Percentiles rank a stretch among this genome's conserved stretches.
These are phyloP conservation scores for Ellobium chinense DNA, from an alignment of 2,888 invertebrate species.

Conservation along the genomic window DNA sequence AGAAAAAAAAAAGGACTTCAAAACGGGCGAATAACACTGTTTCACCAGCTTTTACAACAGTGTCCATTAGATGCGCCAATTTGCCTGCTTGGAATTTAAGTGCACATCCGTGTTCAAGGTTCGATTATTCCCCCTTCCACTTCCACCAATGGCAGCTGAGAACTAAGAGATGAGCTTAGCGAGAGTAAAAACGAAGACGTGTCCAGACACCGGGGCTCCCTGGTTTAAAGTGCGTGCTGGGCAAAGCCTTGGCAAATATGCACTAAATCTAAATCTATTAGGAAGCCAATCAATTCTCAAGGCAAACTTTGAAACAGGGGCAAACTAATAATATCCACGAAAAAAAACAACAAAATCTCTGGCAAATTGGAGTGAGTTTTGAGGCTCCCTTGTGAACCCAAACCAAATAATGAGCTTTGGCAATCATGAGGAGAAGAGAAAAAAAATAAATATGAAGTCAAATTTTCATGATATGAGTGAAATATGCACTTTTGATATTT, in stretches of 20 bases:
- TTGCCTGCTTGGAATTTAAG: neutral
- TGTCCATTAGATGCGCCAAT: slow-evolving; percentile 6
- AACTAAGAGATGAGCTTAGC: neutral
- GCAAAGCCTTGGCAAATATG: slow-evolving; percentile 6
- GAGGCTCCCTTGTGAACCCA: too few species aligned
- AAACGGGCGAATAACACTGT: neutral
- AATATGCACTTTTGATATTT: too few species aligned
- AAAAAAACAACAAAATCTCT: too few species aligned
- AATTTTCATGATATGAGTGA: too few species aligned
- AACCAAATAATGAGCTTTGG: too few species aligned
- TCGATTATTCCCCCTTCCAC: slow-evolving; percentile 23
- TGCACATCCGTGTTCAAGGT: slow-evolving; percentile 25
- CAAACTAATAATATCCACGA: too few species aligned
- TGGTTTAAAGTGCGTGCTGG: slow-evolving; percentile 6
- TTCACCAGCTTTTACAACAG: neutral
- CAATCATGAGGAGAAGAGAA: too few species aligned
- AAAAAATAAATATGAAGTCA: too few species aligned
- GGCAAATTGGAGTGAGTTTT: too few species aligned
- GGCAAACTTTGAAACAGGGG: too few species aligned
- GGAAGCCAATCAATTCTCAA: neutral
- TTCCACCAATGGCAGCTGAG: too few species aligned
- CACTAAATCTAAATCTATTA: neutral
- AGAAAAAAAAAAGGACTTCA: neutral
- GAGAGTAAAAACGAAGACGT: neutral
- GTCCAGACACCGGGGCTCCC: neutral